phyloP scores from a whole-genome alignment of 2,797 vertebrate species.

The Crossoptilon crossoptilon region DNA sequence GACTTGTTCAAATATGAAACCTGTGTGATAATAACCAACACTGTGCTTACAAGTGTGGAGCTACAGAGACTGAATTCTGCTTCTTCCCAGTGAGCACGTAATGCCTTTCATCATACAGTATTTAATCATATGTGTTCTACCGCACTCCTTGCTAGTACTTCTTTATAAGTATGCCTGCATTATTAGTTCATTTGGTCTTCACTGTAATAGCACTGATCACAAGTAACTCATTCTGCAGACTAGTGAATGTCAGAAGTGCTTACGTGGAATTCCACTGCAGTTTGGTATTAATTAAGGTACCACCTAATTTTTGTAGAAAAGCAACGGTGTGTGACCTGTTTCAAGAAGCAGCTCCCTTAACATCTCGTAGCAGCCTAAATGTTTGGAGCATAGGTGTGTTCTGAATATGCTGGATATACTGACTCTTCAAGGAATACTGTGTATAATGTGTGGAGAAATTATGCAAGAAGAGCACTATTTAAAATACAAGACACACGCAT shows the following conservation, averaged over 20 bases:
- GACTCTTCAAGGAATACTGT: background rate
- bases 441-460: background rate
- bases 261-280: slow-evolving; percentile 69
- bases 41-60: background rate
- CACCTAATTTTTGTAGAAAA: slow-evolving; percentile 74
- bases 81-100: slow-evolving; percentile 49
- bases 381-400: slow-evolving; percentile 12
- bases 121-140: slow-evolving; percentile 70
- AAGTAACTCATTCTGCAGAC: slow-evolving; percentile 78
- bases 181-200: slow-evolving; percentile 79
- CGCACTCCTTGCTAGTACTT: slow-evolving; percentile 66
- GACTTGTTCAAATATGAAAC: background rate
- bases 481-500: background rate
- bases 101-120: slow-evolving; percentile 65
- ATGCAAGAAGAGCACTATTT: background rate
- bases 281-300: slow-evolving; percentile 77
- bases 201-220: slow-evolving; percentile 73
- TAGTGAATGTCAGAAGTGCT: slow-evolving; percentile 63
- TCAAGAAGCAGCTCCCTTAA: slow-evolving; percentile 48
- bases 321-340: slow-evolving; percentile 39
- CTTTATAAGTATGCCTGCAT: slow-evolving; percentile 69
- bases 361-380: slow-evolving; percentile 46
- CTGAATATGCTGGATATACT: background rate
- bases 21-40: background rate
- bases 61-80: slow-evolving; percentile 23